Conservation (phyloP, 2,888 invertebrate species). For the Cheilosia pagana region DNA sequence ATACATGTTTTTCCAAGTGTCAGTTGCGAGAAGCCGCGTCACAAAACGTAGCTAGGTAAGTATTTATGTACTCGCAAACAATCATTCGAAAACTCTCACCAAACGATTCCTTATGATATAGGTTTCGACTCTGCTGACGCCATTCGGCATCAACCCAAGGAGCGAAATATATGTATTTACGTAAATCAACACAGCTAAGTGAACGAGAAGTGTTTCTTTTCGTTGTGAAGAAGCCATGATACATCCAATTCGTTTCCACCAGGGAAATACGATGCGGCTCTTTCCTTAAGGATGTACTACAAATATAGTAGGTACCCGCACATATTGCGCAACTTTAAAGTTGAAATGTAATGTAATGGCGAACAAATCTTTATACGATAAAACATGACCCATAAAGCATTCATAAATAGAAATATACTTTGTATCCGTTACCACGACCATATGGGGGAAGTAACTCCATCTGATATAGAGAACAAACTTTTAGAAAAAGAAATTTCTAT, state of each 20-base stretch:
- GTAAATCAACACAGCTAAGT: conserved; percentile 31
- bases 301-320: background rate
- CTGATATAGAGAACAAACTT: conserved; percentile 22
- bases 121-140: too few relatives aligned
- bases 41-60: too few relatives aligned
- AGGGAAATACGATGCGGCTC: conserved; percentile 7
- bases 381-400: conserved; percentile 54
- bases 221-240: conserved; percentile 23
- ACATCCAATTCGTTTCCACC: conserved; percentile 9
- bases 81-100: too few relatives aligned
- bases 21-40: too few relatives aligned
- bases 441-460: background rate
- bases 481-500: conserved; percentile 26
- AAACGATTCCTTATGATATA: too few relatives aligned
- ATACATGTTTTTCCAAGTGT: too few relatives aligned
- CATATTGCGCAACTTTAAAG: conserved; percentile 35
- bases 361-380: conserved; percentile 39
- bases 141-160: background rate
- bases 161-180: background rate
- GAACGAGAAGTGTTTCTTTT: conserved; percentile 25
- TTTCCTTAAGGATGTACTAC: conserved; percentile 20
- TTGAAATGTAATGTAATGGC: conserved; percentile 36
- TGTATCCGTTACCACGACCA: too few relatives aligned
- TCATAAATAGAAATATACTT: conserved; percentile 53
- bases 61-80: too few relatives aligned